Percentiles rank a stretch among this genome's conserved stretches.
Conservation (phyloP, 1,140 invertebrate genomes). For the Cotesia chilonis region DNA sequence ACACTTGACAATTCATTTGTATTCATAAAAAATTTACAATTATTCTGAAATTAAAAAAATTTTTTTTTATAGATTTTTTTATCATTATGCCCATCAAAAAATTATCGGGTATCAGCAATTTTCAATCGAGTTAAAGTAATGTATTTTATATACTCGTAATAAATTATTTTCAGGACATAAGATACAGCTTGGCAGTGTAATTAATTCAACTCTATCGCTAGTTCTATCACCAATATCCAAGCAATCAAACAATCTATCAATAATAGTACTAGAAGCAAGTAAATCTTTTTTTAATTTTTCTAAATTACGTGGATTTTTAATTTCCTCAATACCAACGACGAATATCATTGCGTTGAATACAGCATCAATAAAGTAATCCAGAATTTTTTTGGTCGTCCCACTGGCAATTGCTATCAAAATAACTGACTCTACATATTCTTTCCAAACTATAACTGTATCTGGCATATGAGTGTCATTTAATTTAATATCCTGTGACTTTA, state of each 20-base stretch:
- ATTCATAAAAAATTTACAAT: too few relatives aligned
- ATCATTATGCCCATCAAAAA: background rate
- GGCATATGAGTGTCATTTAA: conserved; percentile 73
- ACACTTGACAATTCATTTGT: too few relatives aligned
- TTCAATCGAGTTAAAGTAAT: background rate
- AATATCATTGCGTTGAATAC: conserved; percentile 81
- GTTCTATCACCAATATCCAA: conserved; percentile 72
- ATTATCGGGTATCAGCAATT: too few relatives aligned
- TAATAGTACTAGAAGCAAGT: conserved; percentile 75
- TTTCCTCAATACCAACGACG: conserved; percentile 79
- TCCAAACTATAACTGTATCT: conserved; percentile 79
- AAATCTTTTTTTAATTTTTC: conserved; percentile 83
- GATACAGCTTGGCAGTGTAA: conserved; percentile 73
- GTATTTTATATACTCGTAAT: conserved; percentile 71
- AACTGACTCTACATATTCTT: conserved; percentile 75
- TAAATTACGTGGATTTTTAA: conserved; percentile 77
- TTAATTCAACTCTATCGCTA: conserved; percentile 69
- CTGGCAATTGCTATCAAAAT: conserved; percentile 74
- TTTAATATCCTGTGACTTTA: conserved; percentile 75
- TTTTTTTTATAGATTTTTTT: background rate
- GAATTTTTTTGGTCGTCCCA: conserved; percentile 70
- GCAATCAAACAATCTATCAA: conserved; percentile 79
- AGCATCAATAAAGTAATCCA: conserved; percentile 73
- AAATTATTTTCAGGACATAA: conserved; percentile 75
- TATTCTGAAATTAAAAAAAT: too few relatives aligned